Evolutionary conservation across 1,140 invertebrate species (phyloP).

Genomic region (Polypedilum pembai): DNA sequence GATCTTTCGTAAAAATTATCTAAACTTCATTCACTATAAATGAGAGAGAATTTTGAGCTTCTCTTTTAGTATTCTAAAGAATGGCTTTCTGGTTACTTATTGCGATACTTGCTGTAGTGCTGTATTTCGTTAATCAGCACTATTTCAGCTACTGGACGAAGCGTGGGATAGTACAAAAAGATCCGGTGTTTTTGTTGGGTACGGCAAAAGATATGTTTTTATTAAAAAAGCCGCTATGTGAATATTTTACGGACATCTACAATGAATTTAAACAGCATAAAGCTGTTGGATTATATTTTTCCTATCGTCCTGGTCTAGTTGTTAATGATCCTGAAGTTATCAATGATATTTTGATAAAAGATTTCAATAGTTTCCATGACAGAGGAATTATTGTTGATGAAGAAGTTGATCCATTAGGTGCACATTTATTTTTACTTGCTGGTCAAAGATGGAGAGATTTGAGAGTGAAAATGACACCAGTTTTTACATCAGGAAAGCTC

Average conservation of each 20-base stretch:
- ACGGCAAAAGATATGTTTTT: background rate
- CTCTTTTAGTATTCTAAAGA: background rate
- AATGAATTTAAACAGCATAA: background rate
- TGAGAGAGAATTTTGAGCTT: too few species aligned
- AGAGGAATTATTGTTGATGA: conserved; percentile 45
- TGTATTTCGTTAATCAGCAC: background rate
- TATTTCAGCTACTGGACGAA: background rate
- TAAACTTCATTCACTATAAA: too few species aligned
- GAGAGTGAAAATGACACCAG: conserved; percentile 52
- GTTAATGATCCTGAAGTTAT: background rate
- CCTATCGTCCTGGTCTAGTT: background rate
- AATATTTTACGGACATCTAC: background rate
- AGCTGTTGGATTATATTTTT: background rate
- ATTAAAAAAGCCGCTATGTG: background rate
- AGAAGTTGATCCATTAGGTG: conserved; percentile 46
- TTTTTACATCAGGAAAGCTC: conserved; percentile 48
- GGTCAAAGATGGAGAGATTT: conserved; percentile 53
- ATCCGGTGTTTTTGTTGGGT: background rate
- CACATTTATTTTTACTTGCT: conserved; percentile 46
- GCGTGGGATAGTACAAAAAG: background rate
- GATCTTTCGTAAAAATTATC: too few species aligned
- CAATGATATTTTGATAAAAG: conserved; percentile 43
- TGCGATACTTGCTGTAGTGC: background rate
- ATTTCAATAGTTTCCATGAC: conserved; percentile 50
- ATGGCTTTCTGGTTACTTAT: background rate